Percentiles rank a stretch among this genome's conserved stretches.
Conservation (phyloP, 2,797 vertebrate genomes). For the Yasuhikotakia modesta region DNA sequence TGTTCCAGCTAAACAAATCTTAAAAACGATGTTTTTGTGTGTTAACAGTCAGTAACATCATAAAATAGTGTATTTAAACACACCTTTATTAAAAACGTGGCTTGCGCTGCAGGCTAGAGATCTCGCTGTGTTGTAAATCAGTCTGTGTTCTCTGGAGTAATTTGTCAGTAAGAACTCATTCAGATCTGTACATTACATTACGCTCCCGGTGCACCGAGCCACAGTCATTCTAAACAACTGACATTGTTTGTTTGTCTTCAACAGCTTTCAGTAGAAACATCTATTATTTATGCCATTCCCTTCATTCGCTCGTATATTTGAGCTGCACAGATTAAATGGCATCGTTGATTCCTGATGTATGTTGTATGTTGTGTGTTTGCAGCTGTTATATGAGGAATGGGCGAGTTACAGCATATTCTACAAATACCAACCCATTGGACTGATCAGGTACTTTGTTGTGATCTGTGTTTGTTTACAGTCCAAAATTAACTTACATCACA, state of each 20-base stretch:
- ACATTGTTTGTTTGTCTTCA: conserved; percentile 14
- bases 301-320: conserved; percentile 9
- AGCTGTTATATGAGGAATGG: conserved; percentile 95
- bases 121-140: conserved; percentile 1
- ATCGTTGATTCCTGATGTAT: conserved; percentile 32
- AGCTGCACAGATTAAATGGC: conserved; percentile 1
- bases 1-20: no score
- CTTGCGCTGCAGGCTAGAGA: not conserved
- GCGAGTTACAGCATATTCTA: conserved; percentile 95
- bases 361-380: conserved; percentile 53
- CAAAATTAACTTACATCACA: not conserved
- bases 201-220: not conserved
- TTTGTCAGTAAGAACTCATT: not conserved
- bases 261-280: not conserved
- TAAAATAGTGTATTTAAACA: not conserved
- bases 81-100: not conserved
- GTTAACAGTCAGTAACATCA: not conserved
- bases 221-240: conserved; percentile 10
- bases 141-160: not conserved
- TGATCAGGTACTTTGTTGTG: conserved; percentile 86
- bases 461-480: not conserved
- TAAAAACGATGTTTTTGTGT: not conserved
- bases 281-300: conserved; percentile 16
- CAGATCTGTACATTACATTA: not conserved
- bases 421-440: conserved; percentile 93